These are phyloP conservation scores for Hydrochoerus hydrochaeris DNA, from an alignment of 2,113 vertebrate species.

Conservation along the genomic window DNA sequence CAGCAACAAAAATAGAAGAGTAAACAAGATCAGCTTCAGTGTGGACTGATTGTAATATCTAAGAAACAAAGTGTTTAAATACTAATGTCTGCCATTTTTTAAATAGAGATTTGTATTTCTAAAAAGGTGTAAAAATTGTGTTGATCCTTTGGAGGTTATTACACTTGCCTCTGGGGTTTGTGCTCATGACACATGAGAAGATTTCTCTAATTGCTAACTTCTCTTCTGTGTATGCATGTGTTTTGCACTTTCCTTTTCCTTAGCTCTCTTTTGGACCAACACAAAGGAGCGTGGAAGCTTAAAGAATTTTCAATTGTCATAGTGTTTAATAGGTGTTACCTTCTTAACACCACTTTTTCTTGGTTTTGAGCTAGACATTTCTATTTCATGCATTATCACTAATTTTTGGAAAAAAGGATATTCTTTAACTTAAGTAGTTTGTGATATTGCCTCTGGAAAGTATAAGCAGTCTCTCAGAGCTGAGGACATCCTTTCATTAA, in stretches of 20 bases:
- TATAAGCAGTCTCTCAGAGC: not conserved
- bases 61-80: not conserved
- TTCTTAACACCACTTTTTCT: not conserved
- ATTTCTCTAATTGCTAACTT: slow-evolving; percentile 16
- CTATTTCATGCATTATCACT: not conserved
- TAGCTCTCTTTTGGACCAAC: not conserved
- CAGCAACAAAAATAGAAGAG: not conserved
- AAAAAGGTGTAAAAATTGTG: not conserved
- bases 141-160: not conserved
- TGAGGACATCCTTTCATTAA: not conserved
- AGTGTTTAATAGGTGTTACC: slow-evolving; percentile 46
- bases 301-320: slow-evolving; percentile 3
- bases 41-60: not conserved
- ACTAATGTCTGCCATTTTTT: not conserved
- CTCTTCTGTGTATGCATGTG: not conserved
- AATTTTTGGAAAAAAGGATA: not conserved
- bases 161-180: not conserved
- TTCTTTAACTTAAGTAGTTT: not conserved
- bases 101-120: not conserved
- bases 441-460: not conserved
- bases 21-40: not conserved
- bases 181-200: not conserved
- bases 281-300: not conserved
- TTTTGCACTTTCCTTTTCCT: not conserved
- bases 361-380: not conserved